A percentile compares a stretch with the other conserved stretches of the same genome.
Conservation (phyloP, 2,888 invertebrate species). For the Polydrusus cervinus region DNA sequence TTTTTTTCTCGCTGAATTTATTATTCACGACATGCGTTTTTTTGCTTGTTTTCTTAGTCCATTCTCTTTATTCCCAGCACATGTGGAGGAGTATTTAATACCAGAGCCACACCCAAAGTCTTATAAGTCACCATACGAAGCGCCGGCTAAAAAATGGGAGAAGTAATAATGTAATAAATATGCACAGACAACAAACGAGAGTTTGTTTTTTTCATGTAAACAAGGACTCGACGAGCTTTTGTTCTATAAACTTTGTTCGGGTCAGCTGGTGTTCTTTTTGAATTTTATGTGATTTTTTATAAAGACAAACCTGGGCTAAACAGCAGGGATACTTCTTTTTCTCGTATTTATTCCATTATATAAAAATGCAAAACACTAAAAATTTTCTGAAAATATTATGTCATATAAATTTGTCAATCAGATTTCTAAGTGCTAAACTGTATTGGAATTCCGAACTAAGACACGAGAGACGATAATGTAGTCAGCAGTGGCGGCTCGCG, state of each 20-base stretch:
- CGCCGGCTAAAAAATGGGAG: slow-evolving; percentile 55
- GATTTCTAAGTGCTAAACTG: too few species aligned
- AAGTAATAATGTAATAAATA: slow-evolving; percentile 57
- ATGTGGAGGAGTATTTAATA: slow-evolving; percentile 55
- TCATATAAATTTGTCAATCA: too few species aligned
- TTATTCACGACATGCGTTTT: slow-evolving; percentile 7
- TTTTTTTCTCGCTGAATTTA: not conserved
- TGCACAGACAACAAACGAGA: slow-evolving; percentile 57
- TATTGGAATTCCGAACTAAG: too few species aligned
- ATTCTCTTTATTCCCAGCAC: slow-evolving; percentile 33
- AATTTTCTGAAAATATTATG: too few species aligned
- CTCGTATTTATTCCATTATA: too few species aligned
- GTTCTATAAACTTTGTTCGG: slow-evolving; percentile 32
- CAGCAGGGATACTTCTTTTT: too few species aligned
- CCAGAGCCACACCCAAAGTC: slow-evolving; percentile 52
- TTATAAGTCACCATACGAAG: slow-evolving; percentile 55
- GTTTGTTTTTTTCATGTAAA: slow-evolving; percentile 41
- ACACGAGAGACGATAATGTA: too few species aligned
- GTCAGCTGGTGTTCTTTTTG: not conserved
- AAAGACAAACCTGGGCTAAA: too few species aligned
- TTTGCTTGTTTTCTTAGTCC: slow-evolving; percentile 20
- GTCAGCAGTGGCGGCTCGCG: too few species aligned
- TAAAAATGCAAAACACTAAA: too few species aligned
- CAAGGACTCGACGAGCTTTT: slow-evolving; percentile 51
- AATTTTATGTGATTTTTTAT: too few species aligned